These are phyloP conservation scores for Ptyas mucosa DNA, from an alignment of 2,113 vertebrate genomes.

Conservation along the genomic window DNA sequence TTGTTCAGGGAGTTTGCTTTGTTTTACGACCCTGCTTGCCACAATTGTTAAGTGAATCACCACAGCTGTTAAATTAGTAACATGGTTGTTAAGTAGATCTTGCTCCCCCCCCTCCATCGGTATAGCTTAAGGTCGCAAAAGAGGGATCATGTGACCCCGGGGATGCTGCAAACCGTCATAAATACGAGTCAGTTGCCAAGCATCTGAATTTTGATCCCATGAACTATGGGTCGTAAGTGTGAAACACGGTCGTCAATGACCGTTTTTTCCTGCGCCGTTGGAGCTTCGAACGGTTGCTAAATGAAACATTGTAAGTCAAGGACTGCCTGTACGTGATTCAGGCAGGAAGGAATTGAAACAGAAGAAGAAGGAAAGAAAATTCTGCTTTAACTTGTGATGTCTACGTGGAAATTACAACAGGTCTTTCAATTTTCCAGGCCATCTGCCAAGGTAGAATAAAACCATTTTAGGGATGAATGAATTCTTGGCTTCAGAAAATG, in stretches of 20 bases:
- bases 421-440: not conserved
- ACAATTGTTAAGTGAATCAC: not conserved
- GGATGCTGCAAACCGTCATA: not conserved
- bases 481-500: not conserved
- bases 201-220: not conserved
- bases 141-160: no score
- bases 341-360: not conserved
- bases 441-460: not conserved
- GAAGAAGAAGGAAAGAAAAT: not conserved
- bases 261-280: not conserved
- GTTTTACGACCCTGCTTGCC: not conserved
- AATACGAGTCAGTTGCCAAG: not conserved
- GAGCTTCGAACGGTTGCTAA: not conserved
- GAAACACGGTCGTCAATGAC: not conserved
- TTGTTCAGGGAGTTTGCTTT: not conserved
- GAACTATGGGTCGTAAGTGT: not conserved
- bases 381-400: not conserved
- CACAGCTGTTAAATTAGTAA: not conserved
- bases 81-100: not conserved
- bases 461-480: not conserved
- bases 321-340: not conserved
- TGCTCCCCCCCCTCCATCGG: no score
- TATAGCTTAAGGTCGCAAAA: not conserved
- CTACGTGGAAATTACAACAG: not conserved
- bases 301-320: accelerated